A percentile compares a stretch with the other conserved stretches of the same genome.
Evolutionary conservation across 2,113 vertebrate species (phyloP).

Genomic region (Montifringilla adamsi): DNA sequence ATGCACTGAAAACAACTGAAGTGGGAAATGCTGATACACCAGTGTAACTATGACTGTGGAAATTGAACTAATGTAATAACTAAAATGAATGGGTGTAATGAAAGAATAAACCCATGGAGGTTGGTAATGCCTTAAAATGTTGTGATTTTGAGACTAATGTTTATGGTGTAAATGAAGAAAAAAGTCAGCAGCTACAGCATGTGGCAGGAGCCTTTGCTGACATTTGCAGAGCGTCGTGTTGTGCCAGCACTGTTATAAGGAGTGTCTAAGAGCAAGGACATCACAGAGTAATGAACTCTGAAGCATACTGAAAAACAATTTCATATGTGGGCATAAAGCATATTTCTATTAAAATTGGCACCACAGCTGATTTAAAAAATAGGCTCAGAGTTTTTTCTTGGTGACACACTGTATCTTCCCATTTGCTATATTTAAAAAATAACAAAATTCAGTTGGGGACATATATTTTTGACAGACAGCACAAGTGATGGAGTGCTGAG

Average conservation of each 20-base stretch:
- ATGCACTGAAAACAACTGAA: constrained; percentile 45
- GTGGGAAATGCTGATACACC: constrained; percentile 59
- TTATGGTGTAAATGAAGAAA: not conserved
- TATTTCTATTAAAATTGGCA: not conserved
- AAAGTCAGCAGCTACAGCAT: not conserved
- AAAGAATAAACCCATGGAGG: constrained; percentile 29
- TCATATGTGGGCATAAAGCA: not conserved
- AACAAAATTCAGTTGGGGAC: not conserved
- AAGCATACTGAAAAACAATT: not conserved
- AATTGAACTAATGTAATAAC: constrained; percentile 63
- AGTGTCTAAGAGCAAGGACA: not conserved
- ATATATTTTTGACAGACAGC: not conserved
- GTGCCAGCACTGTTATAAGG: not conserved
- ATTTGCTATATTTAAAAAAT: accelerated
- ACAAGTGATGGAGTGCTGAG: not conserved
- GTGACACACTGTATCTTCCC: not conserved
- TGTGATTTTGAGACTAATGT: not conserved
- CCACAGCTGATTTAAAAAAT: not conserved
- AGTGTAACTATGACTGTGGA: constrained; percentile 20
- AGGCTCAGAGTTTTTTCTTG: not conserved
- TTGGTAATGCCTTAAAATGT: constrained; percentile 35
- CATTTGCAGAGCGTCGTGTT: constrained; percentile 5
- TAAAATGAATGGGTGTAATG: constrained; percentile 45
- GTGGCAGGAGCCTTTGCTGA: constrained; percentile 5
- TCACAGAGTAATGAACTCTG: not conserved